Base-by-base conservation (phyloP, 2,888 invertebrate species). In the Asteroscopus sphinx region DNA sequence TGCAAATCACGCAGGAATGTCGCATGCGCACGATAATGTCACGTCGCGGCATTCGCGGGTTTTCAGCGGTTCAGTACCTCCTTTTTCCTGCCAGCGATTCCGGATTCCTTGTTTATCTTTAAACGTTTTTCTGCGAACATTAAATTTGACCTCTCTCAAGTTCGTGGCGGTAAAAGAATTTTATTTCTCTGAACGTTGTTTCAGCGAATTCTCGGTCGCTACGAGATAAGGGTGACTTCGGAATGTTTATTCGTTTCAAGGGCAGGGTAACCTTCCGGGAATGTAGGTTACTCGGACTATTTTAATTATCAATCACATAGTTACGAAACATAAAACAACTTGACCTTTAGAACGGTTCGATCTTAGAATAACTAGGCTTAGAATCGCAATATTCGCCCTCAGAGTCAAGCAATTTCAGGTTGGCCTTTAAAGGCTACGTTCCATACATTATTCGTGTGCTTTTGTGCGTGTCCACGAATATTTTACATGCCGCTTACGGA, bases 1-100 rank as follows among this genome's bases (percentile, higher is more conserved):
- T 90, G 90, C 85, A 85, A 89, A 89, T 88, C 83, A 83, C 82
- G 78, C 67, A 76, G 73, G 68, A 68, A 80, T 77, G 81, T 83
- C 81, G 81, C 79, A 75, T 70, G 81, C 80, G 81, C 80, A 77
- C 74, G 83, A 85, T 88, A 85, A 81, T 78, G 82, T 82, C 83
- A 78, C 79, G 73, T 72, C 46, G 57, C 48, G 44, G 53, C 52
- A 59, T 59, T 61, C 36, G 63, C 45, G 54, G 41, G 40, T 45
- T 72, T 75, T 72, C 49, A 26, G 65, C 58, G 70, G 71, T 68
- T 73, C 73, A 68, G 63, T 36, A 60, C 54, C 35, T 63, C 42
- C 28, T 52, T 76, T 77, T 72, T 69, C 55, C 62, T 68, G 44
- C 46, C 40, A 59, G 48, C 52, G 61, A 46, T 59, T 47, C 59